These are phyloP conservation scores for Neoscelio sp. DNA, from an alignment of 2,888 invertebrate genomes.

Conservation along the genomic window DNA sequence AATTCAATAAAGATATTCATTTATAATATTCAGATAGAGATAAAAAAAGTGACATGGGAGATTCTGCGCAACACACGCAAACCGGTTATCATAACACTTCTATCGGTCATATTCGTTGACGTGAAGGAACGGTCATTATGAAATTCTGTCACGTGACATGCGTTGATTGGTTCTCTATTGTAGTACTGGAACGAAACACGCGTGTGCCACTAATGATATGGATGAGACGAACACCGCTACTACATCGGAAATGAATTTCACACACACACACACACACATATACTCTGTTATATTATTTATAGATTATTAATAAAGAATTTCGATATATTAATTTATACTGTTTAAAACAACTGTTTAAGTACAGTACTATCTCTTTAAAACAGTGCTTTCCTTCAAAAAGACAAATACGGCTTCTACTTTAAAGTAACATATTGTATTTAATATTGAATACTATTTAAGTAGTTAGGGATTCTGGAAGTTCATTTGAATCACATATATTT, in stretches of 20 bases:
- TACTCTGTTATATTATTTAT: slow-evolving; percentile 1
- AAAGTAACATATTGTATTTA: no score
- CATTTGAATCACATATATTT: no score
- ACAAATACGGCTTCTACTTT: no score
- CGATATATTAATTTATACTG: background rate
- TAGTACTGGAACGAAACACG: slow-evolving; percentile 40
- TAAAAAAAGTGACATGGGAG: no score
- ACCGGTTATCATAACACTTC: slow-evolving; percentile 12
- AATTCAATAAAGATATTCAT: no score
- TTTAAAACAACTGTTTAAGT: no score
- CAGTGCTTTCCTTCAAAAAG: no score
- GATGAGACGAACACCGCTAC: slow-evolving; percentile 12
- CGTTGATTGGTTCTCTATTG: slow-evolving; percentile 60
- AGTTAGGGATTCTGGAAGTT: no score
- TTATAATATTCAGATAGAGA: no score
- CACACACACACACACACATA: no score
- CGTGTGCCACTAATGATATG: slow-evolving; percentile 35
- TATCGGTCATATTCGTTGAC: background rate
- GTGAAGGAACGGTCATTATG: slow-evolving; percentile 48
- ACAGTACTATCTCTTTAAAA: no score
- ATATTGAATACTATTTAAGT: no score
- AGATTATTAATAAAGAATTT: background rate
- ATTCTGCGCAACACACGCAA: background rate
- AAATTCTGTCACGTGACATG: slow-evolving; percentile 55
- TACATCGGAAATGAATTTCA: background rate